Conservation (phyloP, 2,113 vertebrate genomes). For the Notothenia rossii region DNA sequence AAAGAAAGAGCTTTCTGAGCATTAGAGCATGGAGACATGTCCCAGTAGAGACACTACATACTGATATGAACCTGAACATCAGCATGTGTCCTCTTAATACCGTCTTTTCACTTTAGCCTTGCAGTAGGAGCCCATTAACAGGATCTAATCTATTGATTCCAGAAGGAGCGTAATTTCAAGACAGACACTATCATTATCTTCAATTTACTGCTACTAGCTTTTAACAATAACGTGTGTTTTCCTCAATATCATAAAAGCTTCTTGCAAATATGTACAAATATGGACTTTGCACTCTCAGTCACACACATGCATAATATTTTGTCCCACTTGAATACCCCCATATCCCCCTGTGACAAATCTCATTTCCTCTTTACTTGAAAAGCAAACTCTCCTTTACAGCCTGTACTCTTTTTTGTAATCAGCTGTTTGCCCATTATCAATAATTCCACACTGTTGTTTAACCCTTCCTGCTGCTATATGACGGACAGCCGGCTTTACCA, state of each 20-base stretch:
- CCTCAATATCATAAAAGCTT: neutral
- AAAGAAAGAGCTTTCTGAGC: no score
- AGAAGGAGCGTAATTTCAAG: neutral
- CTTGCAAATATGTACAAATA: conserved; percentile 16
- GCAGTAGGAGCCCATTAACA: neutral
- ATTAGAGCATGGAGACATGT: no score
- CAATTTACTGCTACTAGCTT: neutral
- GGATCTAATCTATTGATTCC: neutral
- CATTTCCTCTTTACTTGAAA: conserved; percentile 62
- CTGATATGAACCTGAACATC: no score
- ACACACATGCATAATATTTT: neutral
- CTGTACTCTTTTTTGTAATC: conserved; percentile 51
- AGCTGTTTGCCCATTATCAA: conserved; percentile 56
- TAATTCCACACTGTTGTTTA: conserved; percentile 56
- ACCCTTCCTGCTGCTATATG: neutral
- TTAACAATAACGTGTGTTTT: neutral
- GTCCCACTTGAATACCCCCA: no score
- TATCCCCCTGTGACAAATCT: conserved; percentile 56
- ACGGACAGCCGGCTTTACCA: neutral
- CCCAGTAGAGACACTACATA: no score
- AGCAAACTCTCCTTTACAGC: conserved; percentile 66
- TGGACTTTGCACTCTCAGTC: conserved; percentile 30
- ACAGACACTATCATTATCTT: neutral
- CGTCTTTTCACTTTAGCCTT: neutral
- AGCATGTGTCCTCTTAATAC: no score